Base-by-base conservation (phyloP, 2,888 invertebrate species). In the Neoaliturus tenellus region DNA sequence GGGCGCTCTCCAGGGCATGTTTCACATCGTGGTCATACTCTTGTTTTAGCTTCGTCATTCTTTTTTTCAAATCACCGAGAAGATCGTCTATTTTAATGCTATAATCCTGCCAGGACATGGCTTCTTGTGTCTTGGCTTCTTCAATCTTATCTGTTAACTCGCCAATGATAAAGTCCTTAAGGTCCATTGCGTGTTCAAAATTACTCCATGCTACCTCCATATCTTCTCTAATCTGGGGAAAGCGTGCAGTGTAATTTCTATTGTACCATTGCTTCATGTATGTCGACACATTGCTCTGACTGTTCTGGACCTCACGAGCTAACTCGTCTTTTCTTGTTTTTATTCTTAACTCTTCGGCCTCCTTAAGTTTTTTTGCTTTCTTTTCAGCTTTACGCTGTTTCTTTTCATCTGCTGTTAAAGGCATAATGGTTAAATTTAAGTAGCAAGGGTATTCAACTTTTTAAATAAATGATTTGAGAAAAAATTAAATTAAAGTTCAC, bases 271-370 rank as follows among this genome's bases (percentile, higher is more conserved):
- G 28, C n/a, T 55, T 51, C 55, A 51, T 55, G 51, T 55, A 48
- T 17, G 44, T n/a, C n/a, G 31, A 48, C 2, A 55, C 23, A 6
- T 31, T 55, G 0, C 12, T 28, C 35, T 55, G 48, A 23, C 51
- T 55, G n/a, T n/a, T 55, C n/a, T 33, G 25, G 10, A 55, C 55
- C 14, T 78, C 78, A 10, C 78, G 28, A 28, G 78, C 51, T 35
- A 78, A 23, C 23, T 78, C 78, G 33, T 55, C 78, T 35, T 78
- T 78, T 55, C 78, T 51, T 25, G 31, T 78, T 78, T 78, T 78
- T 78, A 78, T 78, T 17, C 55, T 33, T n/a, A 78, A 33, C 48
- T 78, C 78, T 20, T 78, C 55, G 3, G 78, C 51, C 33, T 78
- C 78, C 31, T 35, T 78, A 12, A 78, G 35, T 78, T 78, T 78